Base-by-base conservation (phyloP, 2,888 invertebrate genomes). In the Fragum whitleyi region DNA sequence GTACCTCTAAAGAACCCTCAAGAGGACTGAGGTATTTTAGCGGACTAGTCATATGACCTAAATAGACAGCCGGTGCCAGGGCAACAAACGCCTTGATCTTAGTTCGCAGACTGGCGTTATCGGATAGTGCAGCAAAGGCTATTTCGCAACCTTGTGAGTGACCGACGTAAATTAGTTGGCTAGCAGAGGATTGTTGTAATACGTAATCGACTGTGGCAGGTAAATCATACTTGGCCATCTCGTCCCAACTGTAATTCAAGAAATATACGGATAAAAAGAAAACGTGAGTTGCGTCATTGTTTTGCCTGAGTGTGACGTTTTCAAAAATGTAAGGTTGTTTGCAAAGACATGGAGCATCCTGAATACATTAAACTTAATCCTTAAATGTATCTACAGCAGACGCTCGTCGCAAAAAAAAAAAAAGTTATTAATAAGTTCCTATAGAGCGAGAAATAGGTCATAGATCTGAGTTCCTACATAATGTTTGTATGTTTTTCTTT, bases 191-290 rank as follows among this genome's bases (percentile, higher is more conserved):
- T 1, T 86, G 88, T 2, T 94, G 93, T 65, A 96, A 93, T n/a
- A 96, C 95, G 90, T 97, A 96, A 92, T 97, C 96, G 77, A 98
- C 96, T 88, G 95, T 96, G 0, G 98, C 97, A 16, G 98, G 98
- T 73, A 98, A 92, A 94, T 99, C 99, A 91, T 96, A 96, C 42
- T 96, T 93, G 0, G 97, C 97, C 95, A 98, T 97, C 94, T 99
- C 97, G 90, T 98, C 97, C 95, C 97, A 98, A 88, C 97, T 65
- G 26, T 57, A 2, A 47, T 39, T 6, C 7, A 9, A 39, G 14
- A 39, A 39, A 39, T 6, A 39, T 39, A 14, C n/a, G n/a, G n/a
- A n/a, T n/a, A n/a, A n/a, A n/a, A n/a, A n/a, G n/a, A n/a, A n/a
- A n/a, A n/a, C n/a, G n/a, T n/a, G n/a, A n/a, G n/a, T n/a, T n/a